A percentile compares a stretch with the other conserved stretches of the same genome.
These are phyloP conservation scores for Sebastolobus alascanus DNA, from an alignment of 2,797 vertebrate species.

Conservation along the genomic window DNA sequence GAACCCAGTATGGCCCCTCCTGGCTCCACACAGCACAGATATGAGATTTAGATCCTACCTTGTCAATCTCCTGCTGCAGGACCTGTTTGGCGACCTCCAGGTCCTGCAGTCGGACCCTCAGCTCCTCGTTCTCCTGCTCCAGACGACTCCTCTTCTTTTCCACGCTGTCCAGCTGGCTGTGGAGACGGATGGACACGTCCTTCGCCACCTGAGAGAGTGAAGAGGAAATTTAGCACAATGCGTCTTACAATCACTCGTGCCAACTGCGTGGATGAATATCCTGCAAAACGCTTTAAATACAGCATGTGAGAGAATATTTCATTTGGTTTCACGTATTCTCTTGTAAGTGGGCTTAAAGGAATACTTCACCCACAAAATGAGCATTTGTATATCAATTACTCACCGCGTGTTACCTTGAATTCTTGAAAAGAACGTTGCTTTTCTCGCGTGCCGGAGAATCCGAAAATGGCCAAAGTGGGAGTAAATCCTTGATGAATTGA, in stretches of 20 bases:
- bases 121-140: constrained; percentile 96
- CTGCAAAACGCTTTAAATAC: background rate
- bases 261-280: background rate
- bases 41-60: constrained; percentile 78
- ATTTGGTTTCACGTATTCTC: background rate
- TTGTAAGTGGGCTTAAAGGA: background rate
- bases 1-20: background rate
- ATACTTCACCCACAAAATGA: background rate
- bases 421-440: background rate
- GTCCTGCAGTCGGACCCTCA: constrained; percentile 93
- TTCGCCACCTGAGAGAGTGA: constrained; percentile 90
- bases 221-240: background rate
- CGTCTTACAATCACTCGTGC: background rate
- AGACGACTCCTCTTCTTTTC: constrained; percentile 94
- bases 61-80: constrained; percentile 95
- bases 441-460: too few species aligned
- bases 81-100: constrained; percentile 96
- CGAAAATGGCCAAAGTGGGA: too few species aligned
- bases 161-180: constrained; percentile 93
- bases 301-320: background rate
- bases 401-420: background rate
- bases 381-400: background rate
- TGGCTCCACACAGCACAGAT: background rate
- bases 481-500: too few species aligned
- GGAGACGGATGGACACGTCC: constrained; percentile 95